Percentiles rank a stretch among this genome's conserved stretches.
phyloP scores from a whole-genome alignment of 1,140 invertebrate genomes.

The Zaprionus ghesquierei region DNA sequence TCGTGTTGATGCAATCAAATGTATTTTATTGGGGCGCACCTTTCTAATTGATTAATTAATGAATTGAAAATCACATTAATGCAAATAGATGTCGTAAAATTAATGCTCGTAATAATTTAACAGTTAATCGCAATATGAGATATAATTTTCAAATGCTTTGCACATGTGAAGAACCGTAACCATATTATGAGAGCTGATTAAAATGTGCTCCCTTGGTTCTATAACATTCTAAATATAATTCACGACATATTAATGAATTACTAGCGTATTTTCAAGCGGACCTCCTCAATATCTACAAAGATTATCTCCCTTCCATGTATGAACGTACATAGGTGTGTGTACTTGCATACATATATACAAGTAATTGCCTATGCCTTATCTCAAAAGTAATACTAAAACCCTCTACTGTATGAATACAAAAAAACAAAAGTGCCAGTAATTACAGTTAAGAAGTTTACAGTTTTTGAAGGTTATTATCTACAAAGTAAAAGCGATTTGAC shows the following conservation, averaged over 20 bases:
- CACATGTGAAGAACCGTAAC: neutral
- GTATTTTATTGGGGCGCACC: conserved; percentile 28
- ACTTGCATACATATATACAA: neutral
- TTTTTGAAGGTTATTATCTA: neutral
- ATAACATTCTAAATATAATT: neutral
- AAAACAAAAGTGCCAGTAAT: neutral
- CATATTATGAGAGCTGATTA: neutral
- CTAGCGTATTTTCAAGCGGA: neutral
- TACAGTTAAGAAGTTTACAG: neutral
- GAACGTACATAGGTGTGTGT: neutral
- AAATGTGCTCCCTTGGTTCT: neutral
- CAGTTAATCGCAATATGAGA: conserved; percentile 7
- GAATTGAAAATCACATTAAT: conserved; percentile 27
- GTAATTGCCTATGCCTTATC: neutral
- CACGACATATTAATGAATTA: neutral
- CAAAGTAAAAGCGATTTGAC: neutral
- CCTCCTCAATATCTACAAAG: neutral
- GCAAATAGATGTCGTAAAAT: conserved; percentile 20
- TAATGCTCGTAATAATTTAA: conserved; percentile 19
- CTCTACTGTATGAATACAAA: neutral
- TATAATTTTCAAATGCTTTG: neutral
- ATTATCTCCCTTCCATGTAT: neutral
- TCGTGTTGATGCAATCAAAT: conserved; percentile 27
- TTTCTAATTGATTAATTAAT: conserved; percentile 41
- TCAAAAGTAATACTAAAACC: neutral